phyloP scores from a whole-genome alignment of 2,797 vertebrate species.

The Cossypha niveicapilla region DNA sequence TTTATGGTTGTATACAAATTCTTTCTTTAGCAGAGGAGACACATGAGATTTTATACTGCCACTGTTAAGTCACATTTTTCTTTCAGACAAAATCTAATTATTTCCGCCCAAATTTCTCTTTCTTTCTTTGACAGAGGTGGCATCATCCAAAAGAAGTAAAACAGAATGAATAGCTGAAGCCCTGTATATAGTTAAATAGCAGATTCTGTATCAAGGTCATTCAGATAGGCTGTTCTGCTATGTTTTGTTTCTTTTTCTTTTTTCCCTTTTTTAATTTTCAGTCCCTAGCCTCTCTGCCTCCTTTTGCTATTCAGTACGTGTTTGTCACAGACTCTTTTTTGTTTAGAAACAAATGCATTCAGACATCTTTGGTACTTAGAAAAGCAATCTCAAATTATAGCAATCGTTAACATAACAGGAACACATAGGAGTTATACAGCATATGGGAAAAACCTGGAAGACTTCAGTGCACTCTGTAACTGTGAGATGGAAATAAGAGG shows the following conservation, averaged over 20 bases:
- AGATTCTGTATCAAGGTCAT: slow-evolving; percentile 63
- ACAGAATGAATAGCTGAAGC: neutral
- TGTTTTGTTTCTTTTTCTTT: neutral
- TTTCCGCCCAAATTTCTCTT: slow-evolving; percentile 26
- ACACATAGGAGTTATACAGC: neutral
- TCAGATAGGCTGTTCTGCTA: neutral
- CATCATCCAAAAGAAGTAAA: neutral
- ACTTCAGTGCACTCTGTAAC: neutral
- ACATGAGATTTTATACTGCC: slow-evolving; percentile 41
- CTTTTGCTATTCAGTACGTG: slow-evolving; percentile 26
- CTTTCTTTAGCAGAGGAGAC: slow-evolving; percentile 47
- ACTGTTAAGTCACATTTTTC: slow-evolving; percentile 1
- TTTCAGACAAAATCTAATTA: slow-evolving; percentile 57
- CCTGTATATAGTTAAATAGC: slow-evolving; percentile 9
- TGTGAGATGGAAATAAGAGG: neutral
- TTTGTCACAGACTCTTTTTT: slow-evolving; percentile 28
- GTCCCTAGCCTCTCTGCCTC: neutral
- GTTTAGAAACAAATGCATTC: slow-evolving; percentile 52
- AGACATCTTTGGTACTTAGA: slow-evolving; percentile 45
- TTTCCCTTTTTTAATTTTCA: slow-evolving; percentile 34
- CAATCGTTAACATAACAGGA: neutral
- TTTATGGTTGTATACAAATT: slow-evolving; percentile 69
- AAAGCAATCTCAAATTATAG: slow-evolving; percentile 55
- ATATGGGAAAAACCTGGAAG: neutral
- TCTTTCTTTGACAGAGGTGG: neutral